Percentiles rank a stretch among this genome's conserved stretches.
Evolutionary conservation across 2,113 vertebrate species (phyloP).

Genomic region (Blennius ocellaris): DNA sequence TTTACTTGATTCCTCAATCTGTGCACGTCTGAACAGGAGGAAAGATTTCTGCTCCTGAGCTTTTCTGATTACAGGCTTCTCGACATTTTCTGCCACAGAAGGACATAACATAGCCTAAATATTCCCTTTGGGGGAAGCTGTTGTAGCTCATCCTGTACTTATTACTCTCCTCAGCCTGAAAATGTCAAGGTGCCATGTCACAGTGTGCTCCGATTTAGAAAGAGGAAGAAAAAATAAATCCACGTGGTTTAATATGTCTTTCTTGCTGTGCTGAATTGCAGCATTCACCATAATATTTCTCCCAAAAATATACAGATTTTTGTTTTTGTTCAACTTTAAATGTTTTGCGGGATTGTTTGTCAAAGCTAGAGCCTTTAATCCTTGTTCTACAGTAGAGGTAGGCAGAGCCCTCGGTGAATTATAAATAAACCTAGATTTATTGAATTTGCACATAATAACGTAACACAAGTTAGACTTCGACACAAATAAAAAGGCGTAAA

Average conservation of each 20-base stretch:
- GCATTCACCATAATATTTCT: neutral
- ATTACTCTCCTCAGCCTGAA: conserved; percentile 32
- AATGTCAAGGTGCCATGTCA: conserved; percentile 35
- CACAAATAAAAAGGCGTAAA: neutral
- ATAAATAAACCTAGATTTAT: neutral
- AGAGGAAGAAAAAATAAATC: neutral
- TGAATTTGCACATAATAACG: neutral
- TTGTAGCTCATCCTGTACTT: conserved; percentile 26
- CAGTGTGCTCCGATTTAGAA: conserved; percentile 36
- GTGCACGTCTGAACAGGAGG: neutral
- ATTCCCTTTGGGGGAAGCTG: conserved; percentile 25
- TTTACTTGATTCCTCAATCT: too few species aligned
- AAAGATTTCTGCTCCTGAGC: neutral
- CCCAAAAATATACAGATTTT: too few species aligned
- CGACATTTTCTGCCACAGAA: conserved; percentile 4
- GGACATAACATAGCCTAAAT: conserved; percentile 23
- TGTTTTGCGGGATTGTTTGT: neutral
- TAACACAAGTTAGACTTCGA: neutral
- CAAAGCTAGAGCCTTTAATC: conserved; percentile 8
- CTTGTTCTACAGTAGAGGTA: neutral
- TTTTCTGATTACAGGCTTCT: neutral
- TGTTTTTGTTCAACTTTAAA: neutral
- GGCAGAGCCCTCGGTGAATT: neutral
- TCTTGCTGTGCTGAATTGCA: neutral
- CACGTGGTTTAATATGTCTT: neutral